phyloP scores from a whole-genome alignment of 2,113 vertebrate genomes.

The Catharus bicknelli region DNA sequence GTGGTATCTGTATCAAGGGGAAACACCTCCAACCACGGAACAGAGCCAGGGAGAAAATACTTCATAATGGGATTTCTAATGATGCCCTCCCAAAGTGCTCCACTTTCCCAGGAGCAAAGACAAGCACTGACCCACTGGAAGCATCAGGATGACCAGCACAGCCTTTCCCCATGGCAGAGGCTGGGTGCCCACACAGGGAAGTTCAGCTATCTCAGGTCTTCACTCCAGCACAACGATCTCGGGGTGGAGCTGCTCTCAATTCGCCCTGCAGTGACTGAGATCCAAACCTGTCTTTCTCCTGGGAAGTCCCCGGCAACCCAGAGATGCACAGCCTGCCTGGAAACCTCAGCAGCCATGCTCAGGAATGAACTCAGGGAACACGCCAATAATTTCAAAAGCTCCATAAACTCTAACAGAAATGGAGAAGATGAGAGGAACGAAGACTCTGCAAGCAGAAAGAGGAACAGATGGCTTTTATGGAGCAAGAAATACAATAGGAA shows the following conservation, averaged over 20 bases:
- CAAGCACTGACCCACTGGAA: fast-evolving
- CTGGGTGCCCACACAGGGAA: fast-evolving
- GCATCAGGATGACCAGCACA: fast-evolving
- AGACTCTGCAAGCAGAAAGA: background rate
- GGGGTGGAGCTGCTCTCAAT: background rate
- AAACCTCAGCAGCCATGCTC: background rate
- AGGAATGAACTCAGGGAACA: background rate
- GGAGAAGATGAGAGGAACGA: background rate
- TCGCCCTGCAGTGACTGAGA: fast-evolving
- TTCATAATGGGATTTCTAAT: background rate
- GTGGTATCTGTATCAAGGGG: fast-evolving
- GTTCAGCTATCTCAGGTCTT: fast-evolving
- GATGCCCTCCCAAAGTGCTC: background rate
- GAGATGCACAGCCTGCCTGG: background rate
- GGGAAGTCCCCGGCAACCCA: background rate
- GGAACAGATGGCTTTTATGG: conserved; percentile 38
- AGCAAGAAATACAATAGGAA: conserved; percentile 33
- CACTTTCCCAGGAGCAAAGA: background rate
- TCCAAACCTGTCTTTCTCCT: background rate
- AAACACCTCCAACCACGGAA: background rate
- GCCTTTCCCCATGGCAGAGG: fast-evolving
- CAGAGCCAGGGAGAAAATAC: background rate
- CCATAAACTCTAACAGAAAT: background rate
- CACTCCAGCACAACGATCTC: fast-evolving
- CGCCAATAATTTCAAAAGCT: background rate